Evolutionary conservation across 2,797 vertebrate genomes (phyloP).

Genomic region (Microtus obscurus): DNA sequence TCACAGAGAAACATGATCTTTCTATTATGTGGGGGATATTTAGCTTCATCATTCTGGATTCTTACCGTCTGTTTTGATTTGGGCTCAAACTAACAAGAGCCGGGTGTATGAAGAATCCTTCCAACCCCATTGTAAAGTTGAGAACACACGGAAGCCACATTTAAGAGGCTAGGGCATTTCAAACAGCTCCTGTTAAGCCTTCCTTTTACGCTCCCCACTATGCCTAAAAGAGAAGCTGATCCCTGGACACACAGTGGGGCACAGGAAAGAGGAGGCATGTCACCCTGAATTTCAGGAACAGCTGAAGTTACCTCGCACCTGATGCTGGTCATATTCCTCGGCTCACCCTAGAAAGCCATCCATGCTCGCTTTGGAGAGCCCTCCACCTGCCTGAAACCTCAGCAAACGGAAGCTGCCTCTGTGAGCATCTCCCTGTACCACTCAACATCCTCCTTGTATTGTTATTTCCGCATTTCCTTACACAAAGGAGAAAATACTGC

Average conservation of each 20-base stretch:
- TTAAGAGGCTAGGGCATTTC: too few species aligned
- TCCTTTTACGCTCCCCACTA: neutral
- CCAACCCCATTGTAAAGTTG: neutral
- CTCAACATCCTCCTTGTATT: neutral
- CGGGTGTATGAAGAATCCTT: neutral
- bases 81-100: neutral
- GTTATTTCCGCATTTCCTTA: neutral
- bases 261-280: neutral
- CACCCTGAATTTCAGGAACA: neutral
- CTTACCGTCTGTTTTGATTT: neutral
- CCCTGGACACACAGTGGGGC: rapidly evolving
- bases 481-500: neutral
- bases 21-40: rapidly evolving
- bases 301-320: neutral
- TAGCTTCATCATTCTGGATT: neutral
- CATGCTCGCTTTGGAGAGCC: neutral
- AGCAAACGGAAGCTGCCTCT: neutral
- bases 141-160: neutral
- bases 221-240: neutral
- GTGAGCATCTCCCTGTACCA: neutral
- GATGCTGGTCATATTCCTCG: neutral
- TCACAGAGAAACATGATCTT: too few species aligned
- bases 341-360: neutral
- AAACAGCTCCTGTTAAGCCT: neutral
- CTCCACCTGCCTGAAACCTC: neutral